Evolutionary conservation across 1,140 invertebrate species (phyloP), one percentile per base, ranked within the genome.

Genomic region (Colletes latitarsis): DNA sequence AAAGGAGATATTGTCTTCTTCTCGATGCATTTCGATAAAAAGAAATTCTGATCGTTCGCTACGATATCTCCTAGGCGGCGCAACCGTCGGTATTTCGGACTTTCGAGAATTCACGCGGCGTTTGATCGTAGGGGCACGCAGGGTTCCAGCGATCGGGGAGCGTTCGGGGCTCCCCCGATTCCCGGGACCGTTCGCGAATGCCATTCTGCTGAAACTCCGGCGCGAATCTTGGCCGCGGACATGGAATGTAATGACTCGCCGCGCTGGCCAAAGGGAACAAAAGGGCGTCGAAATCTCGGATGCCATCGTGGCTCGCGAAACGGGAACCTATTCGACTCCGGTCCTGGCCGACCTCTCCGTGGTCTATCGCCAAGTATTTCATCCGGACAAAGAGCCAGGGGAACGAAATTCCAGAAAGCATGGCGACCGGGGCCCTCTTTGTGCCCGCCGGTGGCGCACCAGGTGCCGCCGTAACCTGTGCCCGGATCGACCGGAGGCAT

Each of bases 251-350:
- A 63, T 41, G 46, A 63, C 76, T 78, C 41, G 67, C 67, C 62
- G 46, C 76, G 46, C 43, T 49, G 64, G 66, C 30, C 53, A 66
- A 76, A 68, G 76, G 81, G 68, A 77, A 67, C 70, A 74, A 74
- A 79, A 74, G 6, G 17, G 53, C 52, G 43, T 46, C 58, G 19
- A 30, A 49, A 67, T 67, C 77, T 67, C 43, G 77, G 41, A 80
- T 78, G 69, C 77, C 77, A 80, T 74, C 77, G 76, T 71, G 53
- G 30, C 43, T 15, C 46, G 81, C 63, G 76, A 77, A 70, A 71
- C 73, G 30, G 39, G 39, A 10, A 3, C 46, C 39, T 41, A 43
- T 67, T 66, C 73, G 21, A 74, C 21, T 63, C 43, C 14, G 14
- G 17, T 72, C 62, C 60, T 21, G 14, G n/a, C 30, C 15, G 15